Evolutionary conservation across 2,888 invertebrate species (phyloP).

Genomic region (Agrypnus murinus): DNA sequence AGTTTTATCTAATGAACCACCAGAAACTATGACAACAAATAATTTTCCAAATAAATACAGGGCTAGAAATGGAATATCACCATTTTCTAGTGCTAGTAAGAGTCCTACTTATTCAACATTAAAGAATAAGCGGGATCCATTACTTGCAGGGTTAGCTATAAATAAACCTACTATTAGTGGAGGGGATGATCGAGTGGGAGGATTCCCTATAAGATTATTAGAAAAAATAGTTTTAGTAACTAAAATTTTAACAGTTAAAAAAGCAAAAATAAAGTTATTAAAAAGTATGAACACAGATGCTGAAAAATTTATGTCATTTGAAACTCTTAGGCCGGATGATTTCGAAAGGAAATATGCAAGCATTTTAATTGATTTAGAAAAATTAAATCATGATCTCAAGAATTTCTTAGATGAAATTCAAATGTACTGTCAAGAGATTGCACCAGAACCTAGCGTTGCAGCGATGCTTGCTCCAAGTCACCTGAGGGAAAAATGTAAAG

Average conservation of each 20-base stretch:
- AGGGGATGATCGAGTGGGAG: constrained; percentile 79
- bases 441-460: constrained; percentile 88
- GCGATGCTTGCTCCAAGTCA: constrained; percentile 93
- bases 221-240: constrained; percentile 91
- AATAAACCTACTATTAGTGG: constrained; percentile 62
- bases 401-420: constrained; percentile 91
- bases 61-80: constrained; percentile 78
- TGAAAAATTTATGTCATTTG: constrained; percentile 88
- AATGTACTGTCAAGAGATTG: constrained; percentile 87
- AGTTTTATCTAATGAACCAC: constrained; percentile 93
- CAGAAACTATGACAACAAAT: constrained; percentile 91
- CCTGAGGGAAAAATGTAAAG: constrained; percentile 89
- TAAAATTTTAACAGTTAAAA: constrained; percentile 89
- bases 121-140: constrained; percentile 79
- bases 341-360: constrained; percentile 94
- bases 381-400: constrained; percentile 91
- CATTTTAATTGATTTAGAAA: constrained; percentile 90
- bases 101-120: constrained; percentile 66
- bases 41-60: constrained; percentile 87
- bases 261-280: constrained; percentile 84
- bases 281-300: constrained; percentile 93
- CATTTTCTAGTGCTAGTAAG: constrained; percentile 73
- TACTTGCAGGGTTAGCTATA: constrained; percentile 75
- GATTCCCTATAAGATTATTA: constrained; percentile 88
- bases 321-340: constrained; percentile 86